phyloP scores from a whole-genome alignment of 2,888 invertebrate species.

The Amorpha juglandis region DNA sequence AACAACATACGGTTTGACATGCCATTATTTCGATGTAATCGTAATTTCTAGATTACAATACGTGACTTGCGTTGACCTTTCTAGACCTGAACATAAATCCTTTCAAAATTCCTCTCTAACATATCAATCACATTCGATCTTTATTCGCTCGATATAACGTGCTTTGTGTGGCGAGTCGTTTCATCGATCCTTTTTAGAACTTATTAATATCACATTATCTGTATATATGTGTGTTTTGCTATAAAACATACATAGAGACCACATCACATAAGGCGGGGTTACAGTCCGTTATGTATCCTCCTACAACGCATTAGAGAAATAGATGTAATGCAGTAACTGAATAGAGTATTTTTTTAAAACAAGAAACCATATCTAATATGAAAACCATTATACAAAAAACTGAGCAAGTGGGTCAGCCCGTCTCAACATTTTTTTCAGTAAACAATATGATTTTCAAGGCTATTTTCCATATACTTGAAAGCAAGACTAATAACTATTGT shows the following conservation, averaged over 20 bases:
- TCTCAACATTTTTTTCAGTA: too few relatives aligned
- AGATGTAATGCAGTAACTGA: too few relatives aligned
- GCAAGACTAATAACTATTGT: neutral
- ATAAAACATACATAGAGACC: neutral
- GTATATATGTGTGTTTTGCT: conserved; percentile 1
- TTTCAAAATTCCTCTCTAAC: conserved; percentile 12
- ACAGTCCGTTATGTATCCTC: neutral
- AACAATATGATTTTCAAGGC: too few relatives aligned
- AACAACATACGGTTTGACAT: neutral
- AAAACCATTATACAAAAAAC: too few relatives aligned
- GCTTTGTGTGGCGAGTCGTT: conserved; percentile 12
- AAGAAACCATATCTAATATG: too few relatives aligned
- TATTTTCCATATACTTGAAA: neutral
- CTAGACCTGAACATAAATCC: conserved; percentile 15
- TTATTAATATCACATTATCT: neutral
- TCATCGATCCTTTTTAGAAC: conserved; percentile 21
- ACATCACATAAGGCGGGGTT: neutral
- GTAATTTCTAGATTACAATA: conserved; percentile 11
- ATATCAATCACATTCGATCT: conserved; percentile 13
- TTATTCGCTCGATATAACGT: neutral
- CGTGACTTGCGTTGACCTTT: conserved; percentile 7
- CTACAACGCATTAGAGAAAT: too few relatives aligned
- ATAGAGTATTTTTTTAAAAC: too few relatives aligned
- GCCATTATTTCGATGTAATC: neutral
- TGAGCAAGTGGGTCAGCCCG: too few relatives aligned